Evolutionary conservation across 2,797 vertebrate genomes (phyloP).

Genomic region (Hafferia zeledoni): DNA sequence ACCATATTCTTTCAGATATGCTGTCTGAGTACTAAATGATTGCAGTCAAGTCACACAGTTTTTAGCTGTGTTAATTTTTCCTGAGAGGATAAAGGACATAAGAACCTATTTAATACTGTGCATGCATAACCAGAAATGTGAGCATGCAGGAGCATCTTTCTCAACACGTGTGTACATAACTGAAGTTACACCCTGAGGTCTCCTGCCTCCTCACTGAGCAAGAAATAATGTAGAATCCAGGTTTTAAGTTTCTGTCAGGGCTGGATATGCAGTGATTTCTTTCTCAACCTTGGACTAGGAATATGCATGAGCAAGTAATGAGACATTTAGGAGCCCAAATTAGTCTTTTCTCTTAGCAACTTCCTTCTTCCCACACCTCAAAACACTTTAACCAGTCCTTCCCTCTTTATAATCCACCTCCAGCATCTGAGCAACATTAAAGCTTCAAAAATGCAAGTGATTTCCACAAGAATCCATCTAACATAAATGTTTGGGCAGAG

Average conservation of each 20-base stretch:
- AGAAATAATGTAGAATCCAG: background rate
- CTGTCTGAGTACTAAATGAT: background rate
- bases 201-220: background rate
- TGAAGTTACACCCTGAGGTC: background rate
- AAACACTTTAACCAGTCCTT: slow-evolving; percentile 27
- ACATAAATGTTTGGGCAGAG: background rate
- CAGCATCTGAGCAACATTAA: background rate
- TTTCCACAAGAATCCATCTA: background rate
- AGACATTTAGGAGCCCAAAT: slow-evolving; percentile 51
- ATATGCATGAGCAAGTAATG: slow-evolving; percentile 57
- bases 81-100: background rate
- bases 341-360: slow-evolving; percentile 62
- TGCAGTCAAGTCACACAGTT: background rate
- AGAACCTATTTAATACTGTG: background rate
- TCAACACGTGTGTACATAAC: background rate
- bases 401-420: slow-evolving; percentile 46
- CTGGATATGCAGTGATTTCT: slow-evolving; percentile 27
- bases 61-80: background rate
- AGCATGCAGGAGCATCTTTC: background rate
- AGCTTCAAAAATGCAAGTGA: background rate
- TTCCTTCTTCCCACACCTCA: slow-evolving; percentile 48
- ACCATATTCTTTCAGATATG: background rate
- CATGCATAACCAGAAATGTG: background rate
- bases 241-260: background rate
- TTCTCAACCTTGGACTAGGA: background rate